A percentile compares a stretch with the other conserved stretches of the same genome.
These are phyloP conservation scores for Plectropomus leopardus DNA, from an alignment of 2,113 vertebrate species.

Conservation along the genomic window DNA sequence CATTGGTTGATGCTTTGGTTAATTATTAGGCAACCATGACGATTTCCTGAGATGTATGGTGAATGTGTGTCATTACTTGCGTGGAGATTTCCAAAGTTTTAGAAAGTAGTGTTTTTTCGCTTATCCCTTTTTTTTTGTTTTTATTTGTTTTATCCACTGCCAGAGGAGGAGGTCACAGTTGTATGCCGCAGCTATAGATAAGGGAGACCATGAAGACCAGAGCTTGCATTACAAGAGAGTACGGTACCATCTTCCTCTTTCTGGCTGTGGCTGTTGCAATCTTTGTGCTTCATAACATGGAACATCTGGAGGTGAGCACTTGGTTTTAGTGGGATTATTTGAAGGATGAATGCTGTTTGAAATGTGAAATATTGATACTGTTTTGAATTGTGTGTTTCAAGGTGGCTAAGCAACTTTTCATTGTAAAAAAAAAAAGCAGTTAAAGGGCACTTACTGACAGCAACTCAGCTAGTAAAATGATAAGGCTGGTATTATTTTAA, in stretches of 20 bases:
- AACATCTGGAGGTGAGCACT: constrained; percentile 17
- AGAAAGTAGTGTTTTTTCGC: background rate
- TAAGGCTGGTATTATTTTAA: background rate
- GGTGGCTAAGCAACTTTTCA: background rate
- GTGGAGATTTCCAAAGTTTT: too few species aligned
- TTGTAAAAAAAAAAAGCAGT: background rate
- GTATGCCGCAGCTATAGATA: background rate
- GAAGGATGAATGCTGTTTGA: too few species aligned
- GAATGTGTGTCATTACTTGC: too few species aligned
- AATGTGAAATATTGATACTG: too few species aligned
- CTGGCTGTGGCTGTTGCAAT: constrained; percentile 4
- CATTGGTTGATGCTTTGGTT: too few species aligned
- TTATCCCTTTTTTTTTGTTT: too few species aligned
- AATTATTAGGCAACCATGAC: too few species aligned
- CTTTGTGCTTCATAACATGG: background rate
- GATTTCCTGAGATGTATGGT: too few species aligned
- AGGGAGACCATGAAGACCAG: constrained; percentile 1
- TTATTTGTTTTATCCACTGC: background rate
- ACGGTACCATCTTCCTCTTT: background rate
- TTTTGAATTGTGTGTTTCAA: too few species aligned
- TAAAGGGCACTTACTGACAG: background rate
- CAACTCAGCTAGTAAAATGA: background rate
- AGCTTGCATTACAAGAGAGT: background rate
- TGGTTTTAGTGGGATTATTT: background rate
- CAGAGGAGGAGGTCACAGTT: background rate